Percentiles rank a stretch among this genome's conserved stretches.
phyloP scores from a whole-genome alignment of 2,888 invertebrate species.

The Furcula furcula region DNA sequence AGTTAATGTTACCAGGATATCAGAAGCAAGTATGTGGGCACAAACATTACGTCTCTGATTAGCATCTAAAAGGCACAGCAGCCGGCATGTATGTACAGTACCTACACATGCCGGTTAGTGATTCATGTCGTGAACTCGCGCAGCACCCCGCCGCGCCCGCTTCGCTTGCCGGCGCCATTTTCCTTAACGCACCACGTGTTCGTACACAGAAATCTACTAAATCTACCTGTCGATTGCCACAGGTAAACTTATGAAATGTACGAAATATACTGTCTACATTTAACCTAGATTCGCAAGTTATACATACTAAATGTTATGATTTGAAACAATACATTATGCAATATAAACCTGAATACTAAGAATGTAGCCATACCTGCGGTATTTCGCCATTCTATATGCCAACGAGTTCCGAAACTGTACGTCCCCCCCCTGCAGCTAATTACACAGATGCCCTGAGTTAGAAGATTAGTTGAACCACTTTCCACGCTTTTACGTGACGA shows the following conservation, averaged over 20 bases:
- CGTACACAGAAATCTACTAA: slow-evolving; percentile 48
- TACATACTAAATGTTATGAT: no score
- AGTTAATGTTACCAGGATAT: no score
- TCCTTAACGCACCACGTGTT: slow-evolving; percentile 73
- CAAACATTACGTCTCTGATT: no score
- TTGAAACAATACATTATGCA: no score
- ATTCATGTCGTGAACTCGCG: slow-evolving; percentile 36
- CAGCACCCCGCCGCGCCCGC: slow-evolving; percentile 11
- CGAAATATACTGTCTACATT: no score
- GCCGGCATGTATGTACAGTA: neutral
- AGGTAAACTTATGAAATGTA: no score
- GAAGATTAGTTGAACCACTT: slow-evolving; percentile 26
- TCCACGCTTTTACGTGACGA: slow-evolving; percentile 15
- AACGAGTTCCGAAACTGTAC: slow-evolving; percentile 38
- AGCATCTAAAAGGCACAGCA: no score
- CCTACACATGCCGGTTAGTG: slow-evolving; percentile 13
- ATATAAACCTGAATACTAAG: no score
- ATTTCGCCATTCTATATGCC: slow-evolving; percentile 65
- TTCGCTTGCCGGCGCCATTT: slow-evolving; percentile 60
- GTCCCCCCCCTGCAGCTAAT: slow-evolving; percentile 18
- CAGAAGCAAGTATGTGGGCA: no score
- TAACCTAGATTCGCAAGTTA: no score
- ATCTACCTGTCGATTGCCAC: no score
- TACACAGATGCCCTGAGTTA: no score
- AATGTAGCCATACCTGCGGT: slow-evolving; percentile 68